Base-by-base conservation (phyloP, 2,113 vertebrate species). In the Lontra canadensis region DNA sequence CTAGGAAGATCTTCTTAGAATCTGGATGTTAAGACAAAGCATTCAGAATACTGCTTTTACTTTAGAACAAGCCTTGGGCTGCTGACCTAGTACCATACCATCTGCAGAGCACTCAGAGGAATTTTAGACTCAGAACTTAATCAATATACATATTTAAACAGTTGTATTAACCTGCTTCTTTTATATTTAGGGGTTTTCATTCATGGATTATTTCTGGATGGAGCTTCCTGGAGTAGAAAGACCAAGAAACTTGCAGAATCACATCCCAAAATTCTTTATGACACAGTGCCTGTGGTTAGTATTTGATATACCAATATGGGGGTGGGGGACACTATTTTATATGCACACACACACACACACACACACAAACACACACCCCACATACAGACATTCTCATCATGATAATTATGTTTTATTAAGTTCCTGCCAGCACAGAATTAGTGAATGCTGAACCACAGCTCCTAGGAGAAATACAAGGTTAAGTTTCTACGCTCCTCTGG, bases 141-240 rank as follows among this genome's bases (percentile, higher is more conserved):
- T 94, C 67, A 81, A 6, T 8, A 11, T 10, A 17, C 6, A 26
- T 47, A 14, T 81, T 57, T 39, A 52, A 47, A 55, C 76, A 31
- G n/a, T 42, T 67, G 31, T 17, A 21, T 47, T 96, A 96, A 97
- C 1, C 0, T 21, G 15, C 90, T 20, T 95, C 81, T 97, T 95
- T 97, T 88, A 63, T 49, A 49, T 90, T 95, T 78, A 99, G 99
- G 99, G 94, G 99, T 99, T 96, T 99, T 99, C 88, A 52, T 99
- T 93, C 91, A 98, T 55, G 99, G 99, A 71, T 93, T 99, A 90
- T 99, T 99, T 98, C 97, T 99, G 82, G 99, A 99, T 44, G 99
- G 99, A 65, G 99, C 99, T 57, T 98, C 99, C 86, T 99, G 99
- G 99, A 98, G 99, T 98, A 99, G 99, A 67, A 98, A 99, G 93